Evolutionary conservation across 2,888 invertebrate genomes (phyloP), one percentile per base, ranked within the genome.

Genomic region (Drosophila fungiperda): DNA sequence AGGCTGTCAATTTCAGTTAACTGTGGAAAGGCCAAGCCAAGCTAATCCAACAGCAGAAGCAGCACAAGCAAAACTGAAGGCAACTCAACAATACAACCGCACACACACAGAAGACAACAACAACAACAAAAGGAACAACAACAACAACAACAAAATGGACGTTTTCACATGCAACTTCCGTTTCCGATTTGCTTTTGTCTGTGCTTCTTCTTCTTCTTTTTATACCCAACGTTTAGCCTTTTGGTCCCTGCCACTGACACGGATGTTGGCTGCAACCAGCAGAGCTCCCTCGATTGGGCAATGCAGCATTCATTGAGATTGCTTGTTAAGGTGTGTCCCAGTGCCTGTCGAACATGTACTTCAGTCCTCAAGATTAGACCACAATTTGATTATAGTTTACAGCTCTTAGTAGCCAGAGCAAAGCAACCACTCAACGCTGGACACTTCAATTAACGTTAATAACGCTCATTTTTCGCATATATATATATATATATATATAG

Each of bases 141-240:
- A 53, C 45, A 42, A 55, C 53, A 45, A 54, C 48, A 64, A n/a
- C 62, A 68, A 54, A 55, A 65, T 66, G 72, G 66, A 68, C 86
- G 71, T 73, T 85, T 85, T 70, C 90, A 73, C 80, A 85, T 88
- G 90, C 83, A 85, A 80, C 90, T 89, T 88, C 90, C 85, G 83
- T 77, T 85, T 90, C 89, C 89, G 83, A 72, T 88, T 75, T 75
- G 86, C 80, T 80, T 87, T 89, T 89, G 83, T 83, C 67, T 66
- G 48, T 36, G n/a, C 26, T 26, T 26, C 26, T 26, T 26, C 36
- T 50, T 55, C 36, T 15, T 48, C 29, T 20, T 60, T 65, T 40
- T 35, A 50, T 40, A 35, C 26, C 53, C 65, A 84, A 52, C 80
- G 67, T 73, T 90, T 82, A 72, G 85, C 87, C 87, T 69, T 69